Evolutionary conservation across 1,140 invertebrate genomes (phyloP).

Genomic region (Drosophila subobscura): DNA sequence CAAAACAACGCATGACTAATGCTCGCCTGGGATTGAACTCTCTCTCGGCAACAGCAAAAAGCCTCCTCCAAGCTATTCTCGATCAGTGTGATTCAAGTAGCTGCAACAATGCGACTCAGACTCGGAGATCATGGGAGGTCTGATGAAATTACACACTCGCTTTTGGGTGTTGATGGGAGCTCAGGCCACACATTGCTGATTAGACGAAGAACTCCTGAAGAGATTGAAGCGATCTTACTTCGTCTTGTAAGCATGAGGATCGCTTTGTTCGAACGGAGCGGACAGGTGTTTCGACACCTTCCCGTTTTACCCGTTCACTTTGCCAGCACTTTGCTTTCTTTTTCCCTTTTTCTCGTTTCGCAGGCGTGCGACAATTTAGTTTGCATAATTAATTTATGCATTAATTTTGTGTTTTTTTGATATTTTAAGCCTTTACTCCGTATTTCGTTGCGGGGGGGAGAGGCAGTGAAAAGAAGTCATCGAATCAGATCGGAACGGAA

Average conservation of each 20-base stretch:
- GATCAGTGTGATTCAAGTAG: constrained; percentile 22
- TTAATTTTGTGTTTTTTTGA: constrained; percentile 1
- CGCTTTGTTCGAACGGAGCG: constrained; percentile 5
- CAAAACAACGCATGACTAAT: constrained; percentile 45
- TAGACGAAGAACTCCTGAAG: too few species aligned
- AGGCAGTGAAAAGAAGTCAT: not conserved
- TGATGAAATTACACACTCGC: not conserved
- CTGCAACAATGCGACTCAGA: not conserved
- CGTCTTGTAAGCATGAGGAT: constrained; percentile 1
- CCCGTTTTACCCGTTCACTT: constrained; percentile 8
- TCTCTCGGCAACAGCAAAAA: constrained; percentile 14
- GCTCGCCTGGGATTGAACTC: not conserved
- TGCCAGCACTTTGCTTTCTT: constrained; percentile 1
- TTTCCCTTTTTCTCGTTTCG: constrained; percentile 11
- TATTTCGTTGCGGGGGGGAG: not conserved
- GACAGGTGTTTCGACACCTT: constrained; percentile 28
- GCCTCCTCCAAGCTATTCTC: constrained; percentile 17
- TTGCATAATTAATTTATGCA: constrained; percentile 59
- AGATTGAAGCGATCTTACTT: too few species aligned
- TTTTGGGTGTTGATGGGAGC: too few species aligned
- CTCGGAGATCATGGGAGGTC: not conserved
- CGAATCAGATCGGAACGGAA: not conserved
- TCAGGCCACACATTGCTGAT: too few species aligned
- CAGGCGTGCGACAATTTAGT: constrained; percentile 39
- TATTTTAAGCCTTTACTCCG: constrained; percentile 20